Base-by-base conservation (phyloP, 2,888 invertebrate species). In the Acronicta aceris region DNA sequence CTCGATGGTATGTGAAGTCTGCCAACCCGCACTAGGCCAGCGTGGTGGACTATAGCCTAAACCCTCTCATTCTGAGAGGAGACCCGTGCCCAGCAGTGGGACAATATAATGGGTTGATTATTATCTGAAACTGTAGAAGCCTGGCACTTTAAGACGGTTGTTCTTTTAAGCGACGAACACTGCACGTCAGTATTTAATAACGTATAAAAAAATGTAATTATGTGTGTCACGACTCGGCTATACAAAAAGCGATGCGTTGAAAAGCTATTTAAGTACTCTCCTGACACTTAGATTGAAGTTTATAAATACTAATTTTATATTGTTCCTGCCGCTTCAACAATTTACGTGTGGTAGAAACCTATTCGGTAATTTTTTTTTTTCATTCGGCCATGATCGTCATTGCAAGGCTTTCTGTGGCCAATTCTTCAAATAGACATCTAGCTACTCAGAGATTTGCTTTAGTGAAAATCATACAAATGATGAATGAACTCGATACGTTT, bases 201-300 rank as follows among this genome's bases (percentile, higher is more conserved):
- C 40, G 38, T 53, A 53, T 33, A 38, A 38, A 53, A 54, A 54
- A 47, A 47, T 10, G 25, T 53, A 62, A 48, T 49, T 61, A 50
- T 30, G n/a, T 73, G 41, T 54, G 58, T 58, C 62, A 71, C 40
- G 50, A 57, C 56, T 48, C 13, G 0, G 5, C 45, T 25, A 25
- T 54, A 57, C 74, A 74, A 74, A 74, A 69, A 69, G 54, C 43
- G 51, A n/a, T 50, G 53, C 40, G 38, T 40, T 52, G 50, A 51
- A 63, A 70, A 53, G 59, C 25, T 71, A 59, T 64, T 71, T 59
- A 53, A 52, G 40, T 61, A 42, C 3, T 8, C 27, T 13, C 21
- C 62, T 61, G n/a, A 55, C 33, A 52, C 15, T 50, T 46, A 46
- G 46, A 53, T 56, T 5, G 41, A 43, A 36, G 10, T 36, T 12